Evolutionary conservation across 2,888 invertebrate species (phyloP), one percentile per base, ranked within the genome.

Genomic region (Netelia fuscicornis): DNA sequence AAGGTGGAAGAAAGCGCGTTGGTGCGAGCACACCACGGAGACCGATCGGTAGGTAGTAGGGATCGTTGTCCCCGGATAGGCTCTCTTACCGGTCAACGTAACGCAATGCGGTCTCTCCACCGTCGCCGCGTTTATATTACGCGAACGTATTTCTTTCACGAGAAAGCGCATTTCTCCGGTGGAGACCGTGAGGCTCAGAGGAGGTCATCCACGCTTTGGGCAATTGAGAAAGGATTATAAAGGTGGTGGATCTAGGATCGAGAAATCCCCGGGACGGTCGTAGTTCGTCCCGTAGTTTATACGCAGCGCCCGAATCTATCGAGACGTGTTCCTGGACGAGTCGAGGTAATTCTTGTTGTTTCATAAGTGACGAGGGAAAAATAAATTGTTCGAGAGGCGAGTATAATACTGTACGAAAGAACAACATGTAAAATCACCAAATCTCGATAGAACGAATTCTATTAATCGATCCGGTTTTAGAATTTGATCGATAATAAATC

Each of bases 151-250:
- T 70, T 37, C 48, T 13, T 56, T 71, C 82, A 80, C 88, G 92
- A 91, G 92, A 92, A 92, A 93, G 93, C 88, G 89, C 90, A 91
- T 92, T 93, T 92, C 93, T 91, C 90, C 81, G 71, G 84, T 85
- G 86, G 86, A 11, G 11, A 89, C 90, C 87, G 89, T 83, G 87
- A 76, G 86, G 87, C 86, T 84, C 67, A 85, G 79, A 67, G 58
- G 64, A 54, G 68, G 62, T 70, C 37, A 23, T 20, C 13, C 68
- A 62, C 74, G 56, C 67, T 44, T 76, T 52, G 68, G 68, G n/a
- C 56, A 65, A 48, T 70, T 42, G 48, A 25, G 44, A 37, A 37
- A 37, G 37, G 37, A 37, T 37, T 37, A 37, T 37, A 37, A 37
- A 5, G 37, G 6, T 60, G 30, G 77, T 52, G 13, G 68, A 77